Percentiles rank a stretch among this genome's conserved stretches.
phyloP scores from a whole-genome alignment of 2,888 invertebrate species.

The Mimas tiliae region DNA sequence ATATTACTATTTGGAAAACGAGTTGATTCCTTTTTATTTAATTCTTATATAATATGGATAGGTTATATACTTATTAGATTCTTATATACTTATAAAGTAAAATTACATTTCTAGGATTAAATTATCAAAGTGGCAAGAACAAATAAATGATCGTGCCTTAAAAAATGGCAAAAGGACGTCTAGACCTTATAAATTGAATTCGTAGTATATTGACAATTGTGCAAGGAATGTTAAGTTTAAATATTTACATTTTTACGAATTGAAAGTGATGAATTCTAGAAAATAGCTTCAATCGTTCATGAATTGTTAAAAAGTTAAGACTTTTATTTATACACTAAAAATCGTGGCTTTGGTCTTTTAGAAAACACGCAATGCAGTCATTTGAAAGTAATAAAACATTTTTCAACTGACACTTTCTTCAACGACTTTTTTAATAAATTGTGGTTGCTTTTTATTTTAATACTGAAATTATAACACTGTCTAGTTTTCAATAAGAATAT shows the following conservation, averaged over 20 bases:
- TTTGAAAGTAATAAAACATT: not conserved
- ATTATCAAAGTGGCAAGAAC: not conserved
- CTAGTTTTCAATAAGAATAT: not conserved
- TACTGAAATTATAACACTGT: too few species aligned
- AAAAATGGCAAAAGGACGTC: constrained; percentile 1
- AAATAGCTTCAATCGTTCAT: not conserved
- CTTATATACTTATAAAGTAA: too few species aligned
- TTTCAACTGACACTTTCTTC: not conserved
- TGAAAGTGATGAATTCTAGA: not conserved
- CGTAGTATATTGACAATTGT: not conserved
- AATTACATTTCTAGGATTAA: too few species aligned
- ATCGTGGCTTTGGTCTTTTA: not conserved
- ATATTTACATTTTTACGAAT: not conserved
- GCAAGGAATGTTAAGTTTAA: constrained; percentile 16
- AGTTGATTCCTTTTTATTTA: too few species aligned
- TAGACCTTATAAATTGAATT: constrained; percentile 11
- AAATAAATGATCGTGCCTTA: constrained; percentile 5
- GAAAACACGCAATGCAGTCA: not conserved
- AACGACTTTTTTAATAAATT: too few species aligned
- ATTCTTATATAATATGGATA: too few species aligned
- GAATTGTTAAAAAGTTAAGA: constrained; percentile 4
- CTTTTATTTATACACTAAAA: not conserved
- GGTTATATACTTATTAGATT: too few species aligned
- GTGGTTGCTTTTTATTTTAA: not conserved
- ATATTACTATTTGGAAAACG: too few species aligned